Conservation (phyloP, 2,888 invertebrate genomes). For the Eupelmus urozonus region DNA sequence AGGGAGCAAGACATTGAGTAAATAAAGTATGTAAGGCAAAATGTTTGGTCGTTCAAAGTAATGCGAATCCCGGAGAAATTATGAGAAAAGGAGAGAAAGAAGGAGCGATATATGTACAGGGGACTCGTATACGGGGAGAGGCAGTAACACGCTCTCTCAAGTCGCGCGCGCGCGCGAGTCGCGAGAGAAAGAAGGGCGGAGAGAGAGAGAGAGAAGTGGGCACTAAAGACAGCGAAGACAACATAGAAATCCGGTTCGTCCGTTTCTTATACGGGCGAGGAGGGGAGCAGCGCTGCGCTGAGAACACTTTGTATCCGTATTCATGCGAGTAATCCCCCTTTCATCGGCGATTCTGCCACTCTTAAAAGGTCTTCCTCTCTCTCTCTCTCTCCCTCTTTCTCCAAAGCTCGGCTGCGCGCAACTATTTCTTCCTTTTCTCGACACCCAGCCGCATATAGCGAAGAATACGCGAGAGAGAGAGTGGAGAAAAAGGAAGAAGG, state of each 20-base stretch:
- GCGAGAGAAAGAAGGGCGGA: slow-evolving; percentile 13
- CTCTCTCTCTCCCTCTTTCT: slow-evolving; percentile 9
- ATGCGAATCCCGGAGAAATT: slow-evolving; percentile 58
- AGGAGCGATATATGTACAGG: background rate
- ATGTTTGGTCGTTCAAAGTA: slow-evolving; percentile 60
- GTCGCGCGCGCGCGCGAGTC: too few relatives aligned
- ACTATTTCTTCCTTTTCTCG: slow-evolving; percentile 58
- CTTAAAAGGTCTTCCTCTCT: slow-evolving; percentile 57
- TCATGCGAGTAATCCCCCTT: slow-evolving; percentile 61
- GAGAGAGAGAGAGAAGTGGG: slow-evolving; percentile 48
- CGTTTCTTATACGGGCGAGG: slow-evolving; percentile 41
- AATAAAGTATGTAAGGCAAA: slow-evolving; percentile 59
- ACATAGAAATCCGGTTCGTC: slow-evolving; percentile 61
- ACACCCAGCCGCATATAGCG: slow-evolving; percentile 40
- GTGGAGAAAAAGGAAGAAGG: slow-evolving; percentile 3
- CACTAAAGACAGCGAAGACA: slow-evolving; percentile 60
- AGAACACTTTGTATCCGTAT: slow-evolving; percentile 63
- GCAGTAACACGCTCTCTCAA: too few relatives aligned
- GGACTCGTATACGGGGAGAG: slow-evolving; percentile 9
- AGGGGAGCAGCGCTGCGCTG: slow-evolving; percentile 8
- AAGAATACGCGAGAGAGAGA: slow-evolving; percentile 33
- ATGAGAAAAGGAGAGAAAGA: slow-evolving; percentile 36
- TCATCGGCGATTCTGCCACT: slow-evolving; percentile 60
- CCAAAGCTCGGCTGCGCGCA: too few relatives aligned
- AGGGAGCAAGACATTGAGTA: slow-evolving; percentile 47